These are phyloP conservation scores for Myotis findleyi DNA, from an alignment of 2,797 vertebrate genomes.

Conservation along the genomic window DNA sequence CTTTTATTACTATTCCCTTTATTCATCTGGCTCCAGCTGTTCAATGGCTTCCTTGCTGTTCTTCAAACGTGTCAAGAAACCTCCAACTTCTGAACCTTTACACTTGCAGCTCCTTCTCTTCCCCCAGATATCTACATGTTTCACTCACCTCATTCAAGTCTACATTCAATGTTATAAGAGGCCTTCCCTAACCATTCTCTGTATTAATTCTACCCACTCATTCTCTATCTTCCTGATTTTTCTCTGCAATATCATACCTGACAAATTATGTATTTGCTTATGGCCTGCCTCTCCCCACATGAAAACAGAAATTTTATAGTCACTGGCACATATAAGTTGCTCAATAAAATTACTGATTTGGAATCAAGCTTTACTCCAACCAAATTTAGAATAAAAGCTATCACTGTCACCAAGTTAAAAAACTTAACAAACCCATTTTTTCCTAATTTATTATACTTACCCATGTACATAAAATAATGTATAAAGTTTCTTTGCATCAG, in stretches of 20 bases:
- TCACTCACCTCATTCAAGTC: constrained; percentile 1
- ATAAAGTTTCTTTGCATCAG: constrained; percentile 96
- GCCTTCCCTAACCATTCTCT: background rate
- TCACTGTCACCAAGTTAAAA: constrained; percentile 41
- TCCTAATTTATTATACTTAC: constrained; percentile 87
- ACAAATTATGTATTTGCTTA: constrained; percentile 22
- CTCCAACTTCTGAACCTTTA: background rate
- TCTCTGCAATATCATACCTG: background rate
- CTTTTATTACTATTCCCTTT: constrained; percentile 35
- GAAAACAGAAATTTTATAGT: constrained; percentile 26
- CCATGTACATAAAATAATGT: constrained; percentile 97
- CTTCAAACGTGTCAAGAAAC: background rate
- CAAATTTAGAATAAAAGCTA: constrained; percentile 31
- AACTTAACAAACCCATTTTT: constrained; percentile 30
- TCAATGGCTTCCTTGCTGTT: background rate
- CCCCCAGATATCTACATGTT: background rate
- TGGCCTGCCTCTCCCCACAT: background rate
- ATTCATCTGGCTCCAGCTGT: background rate
- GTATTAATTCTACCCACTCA: background rate
- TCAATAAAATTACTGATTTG: background rate
- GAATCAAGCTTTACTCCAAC: background rate
- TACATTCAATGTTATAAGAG: background rate
- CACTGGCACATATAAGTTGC: background rate
- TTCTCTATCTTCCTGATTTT: constrained; percentile 37
- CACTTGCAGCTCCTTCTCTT: constrained; percentile 5